These are phyloP conservation scores for Osedax frankpressi DNA, from an alignment of 2,888 invertebrate genomes.

Conservation along the genomic window DNA sequence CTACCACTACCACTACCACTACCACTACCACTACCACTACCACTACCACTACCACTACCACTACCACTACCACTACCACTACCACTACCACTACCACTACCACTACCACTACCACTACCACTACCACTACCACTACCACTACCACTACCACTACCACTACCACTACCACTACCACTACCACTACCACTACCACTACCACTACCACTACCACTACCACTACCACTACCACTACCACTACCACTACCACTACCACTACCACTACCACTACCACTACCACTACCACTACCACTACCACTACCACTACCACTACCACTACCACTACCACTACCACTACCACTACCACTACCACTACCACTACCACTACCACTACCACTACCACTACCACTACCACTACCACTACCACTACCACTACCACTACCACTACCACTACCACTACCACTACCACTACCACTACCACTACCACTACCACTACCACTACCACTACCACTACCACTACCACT, in stretches of 20 bases:
- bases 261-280: conserved; percentile 21
- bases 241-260: conserved; percentile 9
- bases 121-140: conserved; percentile 22
- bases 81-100: conserved; percentile 18
- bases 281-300: conserved; percentile 21
- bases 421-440: conserved; percentile 20
- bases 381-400: conserved; percentile 21
- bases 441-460: conserved; percentile 16
- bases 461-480: conserved; percentile 13
- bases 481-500: conserved; percentile 21
- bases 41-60: conserved; percentile 20
- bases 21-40: conserved; percentile 21
- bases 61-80: conserved; percentile 22
- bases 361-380: conserved; percentile 21
- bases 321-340: conserved; percentile 16
- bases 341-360: conserved; percentile 4
- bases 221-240: conserved; percentile 18
- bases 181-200: conserved; percentile 21
- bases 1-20: conserved; percentile 20
- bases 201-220: conserved; percentile 22
- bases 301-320: conserved; percentile 22
- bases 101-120: conserved; percentile 20
- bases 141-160: conserved; percentile 12
- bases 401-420: conserved; percentile 21
- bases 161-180: conserved; percentile 21